These are phyloP conservation scores for Amphipyra berbera DNA, from an alignment of 2,888 invertebrate genomes.

Conservation along the genomic window DNA sequence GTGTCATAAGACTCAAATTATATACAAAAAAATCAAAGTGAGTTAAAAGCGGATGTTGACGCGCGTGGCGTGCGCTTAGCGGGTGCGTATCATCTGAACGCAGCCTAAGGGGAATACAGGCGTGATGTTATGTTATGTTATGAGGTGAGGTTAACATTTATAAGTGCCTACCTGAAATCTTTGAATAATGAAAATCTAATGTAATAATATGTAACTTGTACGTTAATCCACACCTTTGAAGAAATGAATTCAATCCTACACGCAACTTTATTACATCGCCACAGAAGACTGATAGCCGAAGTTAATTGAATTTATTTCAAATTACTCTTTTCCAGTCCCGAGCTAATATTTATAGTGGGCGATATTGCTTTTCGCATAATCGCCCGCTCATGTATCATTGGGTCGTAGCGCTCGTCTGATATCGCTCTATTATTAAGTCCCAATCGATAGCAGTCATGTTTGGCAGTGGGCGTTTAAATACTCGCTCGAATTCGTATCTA, in stretches of 20 bases:
- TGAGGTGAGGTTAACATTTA: too few species aligned
- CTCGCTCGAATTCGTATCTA: constrained; percentile 42
- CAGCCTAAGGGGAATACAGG: too few species aligned
- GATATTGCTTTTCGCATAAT: constrained; percentile 56
- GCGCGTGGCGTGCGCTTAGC: too few species aligned
- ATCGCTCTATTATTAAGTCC: constrained; percentile 55
- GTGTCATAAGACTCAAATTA: too few species aligned
- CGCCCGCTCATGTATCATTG: constrained; percentile 49
- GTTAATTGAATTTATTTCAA: constrained; percentile 54
- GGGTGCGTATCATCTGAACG: too few species aligned
- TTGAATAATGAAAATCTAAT: constrained; percentile 20
- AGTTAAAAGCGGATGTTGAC: too few species aligned
- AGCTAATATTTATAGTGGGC: constrained; percentile 47
- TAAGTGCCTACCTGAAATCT: neutral
- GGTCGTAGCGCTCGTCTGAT: constrained; percentile 38
- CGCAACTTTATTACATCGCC: constrained; percentile 35
- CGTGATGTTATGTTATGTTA: too few species aligned
- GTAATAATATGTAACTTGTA: constrained; percentile 7
- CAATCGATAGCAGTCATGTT: constrained; percentile 54
- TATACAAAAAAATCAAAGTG: too few species aligned
- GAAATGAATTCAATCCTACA: constrained; percentile 40
- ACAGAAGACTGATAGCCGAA: constrained; percentile 43
- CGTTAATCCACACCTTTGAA: constrained; percentile 3
- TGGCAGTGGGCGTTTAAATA: constrained; percentile 42
- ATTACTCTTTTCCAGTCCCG: constrained; percentile 46